Base-by-base conservation (phyloP, 2,797 vertebrate genomes). In the Clarias laeviceps region DNA sequence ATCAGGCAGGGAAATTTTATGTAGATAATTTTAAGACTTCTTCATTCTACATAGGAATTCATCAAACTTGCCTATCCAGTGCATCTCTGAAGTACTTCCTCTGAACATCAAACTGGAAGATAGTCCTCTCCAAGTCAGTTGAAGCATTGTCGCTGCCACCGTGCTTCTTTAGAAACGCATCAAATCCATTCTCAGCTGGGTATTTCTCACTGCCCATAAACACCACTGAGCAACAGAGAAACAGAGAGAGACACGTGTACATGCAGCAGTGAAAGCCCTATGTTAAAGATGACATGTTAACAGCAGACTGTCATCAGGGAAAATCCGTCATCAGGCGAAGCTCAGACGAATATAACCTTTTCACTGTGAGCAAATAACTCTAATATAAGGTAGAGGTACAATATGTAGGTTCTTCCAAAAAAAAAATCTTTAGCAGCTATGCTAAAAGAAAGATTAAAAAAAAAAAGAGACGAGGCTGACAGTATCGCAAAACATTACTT, bases 141-240 rank as follows among this genome's bases (percentile, higher is more conserved):
- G 97, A 99, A 73, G 98, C 98, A 0, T 99, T 99, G 93, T 97
- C 97, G 62, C 96, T 97, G 0, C 98, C 98, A 0, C 98, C 97
- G 0, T 98, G 97, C n/a, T 97, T 98, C 95, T 98, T 99, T 87
- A 99, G 93, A 91, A 99, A 99, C 0, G 95, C 97, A 57, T 99
- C 97, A 12, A 99, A 99, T 27, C 97, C 97, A 18, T 99, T 99
- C 91, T 99, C 98, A 54, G 95, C 97, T 0, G 98, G 98, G 86
- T 97, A 99, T 89, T 97, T 98, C 92, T 97, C 94, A 90, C 98
- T 99, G 90, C 98, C 98, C 98, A 99, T 99, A 66, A 99, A 99
- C 82, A 99, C 98, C 98, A 99, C 98, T 99, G 91, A 64, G 87
- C 90, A n/a, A 87, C 2, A 62, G 32, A 45, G 17, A 54, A 68